These are phyloP conservation scores for Drosophila kanapiae DNA, from an alignment of 1,140 invertebrate species.

Conservation along the genomic window DNA sequence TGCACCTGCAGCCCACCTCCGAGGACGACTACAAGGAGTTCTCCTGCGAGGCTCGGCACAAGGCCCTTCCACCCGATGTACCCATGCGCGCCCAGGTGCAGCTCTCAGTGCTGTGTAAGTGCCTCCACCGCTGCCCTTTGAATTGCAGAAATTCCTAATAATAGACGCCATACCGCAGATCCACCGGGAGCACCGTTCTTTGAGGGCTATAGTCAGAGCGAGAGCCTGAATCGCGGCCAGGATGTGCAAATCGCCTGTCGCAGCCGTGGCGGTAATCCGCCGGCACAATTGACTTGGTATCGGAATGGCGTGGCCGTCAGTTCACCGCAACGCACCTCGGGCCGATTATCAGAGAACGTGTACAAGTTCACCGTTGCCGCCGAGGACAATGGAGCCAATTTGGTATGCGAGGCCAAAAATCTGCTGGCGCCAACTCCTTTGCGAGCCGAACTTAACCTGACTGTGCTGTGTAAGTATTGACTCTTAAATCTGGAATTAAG, in stretches of 20 bases:
- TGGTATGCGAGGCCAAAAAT: constrained; percentile 96
- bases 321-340: constrained; percentile 88
- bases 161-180: constrained; percentile 88
- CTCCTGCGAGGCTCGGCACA: constrained; percentile 95
- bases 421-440: constrained; percentile 93
- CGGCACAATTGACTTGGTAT: constrained; percentile 97
- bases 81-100: constrained; percentile 92
- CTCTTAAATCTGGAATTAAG: neutral
- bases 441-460: constrained; percentile 93
- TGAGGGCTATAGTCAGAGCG: constrained; percentile 95
- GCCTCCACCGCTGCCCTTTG: neutral
- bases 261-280: constrained; percentile 97
- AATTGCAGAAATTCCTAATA: constrained; percentile 1
- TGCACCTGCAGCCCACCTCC: constrained; percentile 91
- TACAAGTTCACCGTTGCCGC: constrained; percentile 94
- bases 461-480: constrained; percentile 94
- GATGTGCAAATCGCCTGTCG: constrained; percentile 94
- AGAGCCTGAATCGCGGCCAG: constrained; percentile 94
- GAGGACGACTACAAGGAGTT: constrained; percentile 96
- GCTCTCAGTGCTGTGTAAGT: constrained; percentile 96
- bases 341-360: constrained; percentile 93
- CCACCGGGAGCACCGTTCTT: constrained; percentile 96
- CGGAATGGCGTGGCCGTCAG: constrained; percentile 91
- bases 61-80: constrained; percentile 91
- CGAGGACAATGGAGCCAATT: constrained; percentile 96